Base-by-base conservation (phyloP, 2,113 vertebrate species). In the Lepisosteus oculatus region DNA sequence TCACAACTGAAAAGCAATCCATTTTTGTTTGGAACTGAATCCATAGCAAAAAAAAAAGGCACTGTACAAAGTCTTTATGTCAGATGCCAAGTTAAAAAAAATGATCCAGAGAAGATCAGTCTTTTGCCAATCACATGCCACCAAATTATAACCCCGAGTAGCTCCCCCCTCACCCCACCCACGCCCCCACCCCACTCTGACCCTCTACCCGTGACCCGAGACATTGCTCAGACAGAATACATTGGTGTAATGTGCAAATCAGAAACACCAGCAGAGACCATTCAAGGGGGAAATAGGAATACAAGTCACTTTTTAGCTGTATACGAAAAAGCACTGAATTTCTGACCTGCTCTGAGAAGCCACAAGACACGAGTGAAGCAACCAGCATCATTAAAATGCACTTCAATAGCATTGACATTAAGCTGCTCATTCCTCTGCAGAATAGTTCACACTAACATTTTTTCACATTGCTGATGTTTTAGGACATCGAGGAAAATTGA, bases 111-210 rank as follows among this genome's bases (percentile, higher is more conserved):
- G 57, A 14, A 59, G n/a, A 11, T 59, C 14, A 5, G 5, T 59
- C 14, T 90, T 92, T 92, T 92, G 90, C 90, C 92, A 92, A 91
- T 93, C 89, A 90, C 86, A 93, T 91, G 90, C 90, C 87, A 90
- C 85, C 86, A 85, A 85, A 88, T 85, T 88, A 86, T 85, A 51
- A 51, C 47, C 47, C 9, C 47, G 3, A 51, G 29, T 29, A 29
- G 29, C 29, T 29, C 29, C 29, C 29, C 29, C 29, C 29, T 29
- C 64, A 43, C 45, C 17, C 61, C 61, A 41, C 61, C 17, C 61
- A 42, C 68, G 70, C 59, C 67, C 0, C 74, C 43, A 0, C 78
- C 63, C 7, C 6, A 73, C 61, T 66, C 68, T 68, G 77, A 68
- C 57, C 68, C 41, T 89, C 87, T 42, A 44, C 29, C 45, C 83